Evolutionary conservation across 2,888 invertebrate genomes (phyloP).

Genomic region (Masnerella sp.): DNA sequence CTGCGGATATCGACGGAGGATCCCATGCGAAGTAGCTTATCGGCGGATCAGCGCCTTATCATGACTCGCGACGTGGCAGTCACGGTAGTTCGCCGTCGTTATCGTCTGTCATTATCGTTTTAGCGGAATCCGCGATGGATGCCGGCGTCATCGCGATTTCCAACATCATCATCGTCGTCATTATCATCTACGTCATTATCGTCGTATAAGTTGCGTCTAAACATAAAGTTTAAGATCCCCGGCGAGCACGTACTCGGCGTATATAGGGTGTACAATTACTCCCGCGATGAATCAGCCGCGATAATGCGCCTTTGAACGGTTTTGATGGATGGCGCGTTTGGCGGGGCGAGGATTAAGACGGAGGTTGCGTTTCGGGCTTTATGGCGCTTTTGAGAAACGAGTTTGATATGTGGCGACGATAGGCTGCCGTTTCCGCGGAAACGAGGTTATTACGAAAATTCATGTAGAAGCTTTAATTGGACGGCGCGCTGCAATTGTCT

Average conservation of each 20-base stretch:
- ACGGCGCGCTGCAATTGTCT: neutral
- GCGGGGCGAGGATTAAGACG: conserved; percentile 29
- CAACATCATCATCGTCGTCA: conserved; percentile 39
- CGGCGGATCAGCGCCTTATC: conserved; percentile 50
- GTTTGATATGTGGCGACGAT: conserved; percentile 33
- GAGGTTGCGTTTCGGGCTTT: conserved; percentile 34
- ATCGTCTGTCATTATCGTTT: conserved; percentile 57
- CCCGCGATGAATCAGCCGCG: conserved; percentile 49
- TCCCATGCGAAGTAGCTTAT: conserved; percentile 53
- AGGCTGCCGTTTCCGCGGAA: conserved; percentile 28
- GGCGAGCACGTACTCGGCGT: conserved; percentile 38
- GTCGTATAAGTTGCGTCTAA: conserved; percentile 57
- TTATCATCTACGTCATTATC: conserved; percentile 46
- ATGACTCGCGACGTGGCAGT: conserved; percentile 39
- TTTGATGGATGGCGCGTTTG: conserved; percentile 44
- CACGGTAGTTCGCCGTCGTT: conserved; percentile 53
- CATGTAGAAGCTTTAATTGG: conserved; percentile 23
- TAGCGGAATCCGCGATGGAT: conserved; percentile 34
- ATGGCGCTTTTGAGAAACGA: conserved; percentile 35
- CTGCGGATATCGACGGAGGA: conserved; percentile 34
- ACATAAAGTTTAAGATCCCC: conserved; percentile 44
- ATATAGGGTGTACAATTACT: conserved; percentile 51
- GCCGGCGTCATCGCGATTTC: conserved; percentile 33
- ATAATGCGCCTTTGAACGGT: conserved; percentile 46
- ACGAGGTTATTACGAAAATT: conserved; percentile 31